Evolutionary conservation across 2,888 invertebrate species (phyloP).

Genomic region (Bugulina stolonifera): DNA sequence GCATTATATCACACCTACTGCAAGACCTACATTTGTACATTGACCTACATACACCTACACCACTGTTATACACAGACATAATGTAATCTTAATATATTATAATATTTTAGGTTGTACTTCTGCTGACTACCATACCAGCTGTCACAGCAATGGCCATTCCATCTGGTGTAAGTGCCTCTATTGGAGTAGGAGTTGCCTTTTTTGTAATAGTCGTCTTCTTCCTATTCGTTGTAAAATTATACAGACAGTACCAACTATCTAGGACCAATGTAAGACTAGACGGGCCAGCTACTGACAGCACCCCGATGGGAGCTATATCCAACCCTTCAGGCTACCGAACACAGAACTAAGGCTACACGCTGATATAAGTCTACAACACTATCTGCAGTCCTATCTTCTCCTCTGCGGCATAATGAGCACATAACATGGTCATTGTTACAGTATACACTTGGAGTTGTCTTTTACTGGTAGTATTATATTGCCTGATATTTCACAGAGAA

Average conservation of each 20-base stretch:
- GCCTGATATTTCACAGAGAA: too few species aligned
- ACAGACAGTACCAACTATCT: not conserved
- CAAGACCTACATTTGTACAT: too few species aligned
- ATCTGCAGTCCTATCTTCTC: too few species aligned
- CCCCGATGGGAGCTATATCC: not conserved
- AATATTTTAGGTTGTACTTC: not conserved
- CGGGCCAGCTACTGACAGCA: not conserved
- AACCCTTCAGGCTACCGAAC: not conserved
- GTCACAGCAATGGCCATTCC: not conserved
- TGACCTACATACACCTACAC: too few species aligned
- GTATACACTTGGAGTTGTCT: too few species aligned
- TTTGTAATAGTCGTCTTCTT: not conserved
- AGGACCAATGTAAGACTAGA: not conserved
- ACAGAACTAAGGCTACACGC: not conserved
- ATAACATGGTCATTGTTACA: too few species aligned
- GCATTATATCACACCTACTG: too few species aligned
- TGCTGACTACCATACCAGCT: not conserved
- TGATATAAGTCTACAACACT: too few species aligned
- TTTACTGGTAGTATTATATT: too few species aligned
- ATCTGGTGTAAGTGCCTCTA: not conserved
- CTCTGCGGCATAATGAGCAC: too few species aligned
- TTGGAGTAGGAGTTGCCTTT: not conserved
- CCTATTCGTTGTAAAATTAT: not conserved
- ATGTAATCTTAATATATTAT: too few species aligned
- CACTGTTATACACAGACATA: too few species aligned